Base-by-base conservation (phyloP, 2,888 invertebrate species). In the Linnaemya vulpina region DNA sequence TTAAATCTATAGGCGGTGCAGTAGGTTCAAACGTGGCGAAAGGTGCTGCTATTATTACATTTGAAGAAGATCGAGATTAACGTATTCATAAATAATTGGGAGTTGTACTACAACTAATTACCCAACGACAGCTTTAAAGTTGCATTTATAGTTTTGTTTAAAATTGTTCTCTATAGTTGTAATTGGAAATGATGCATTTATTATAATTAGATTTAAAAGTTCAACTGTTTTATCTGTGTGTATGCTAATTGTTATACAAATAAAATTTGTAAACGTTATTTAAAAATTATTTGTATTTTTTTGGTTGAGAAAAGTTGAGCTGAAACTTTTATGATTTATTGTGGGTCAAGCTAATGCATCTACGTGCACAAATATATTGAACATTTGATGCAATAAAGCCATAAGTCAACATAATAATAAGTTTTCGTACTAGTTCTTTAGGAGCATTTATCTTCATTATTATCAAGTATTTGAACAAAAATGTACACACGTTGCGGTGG, bases 11-110 rank as follows among this genome's bases (percentile, higher is more conserved):
- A 40, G 93, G 93, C 7, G 96, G 95, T 89, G 94, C 95, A 93
- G 94, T 83, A 38, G 98, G 98, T 0, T 97, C 97, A 88, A 96
- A 95, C 84, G 96, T 99, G 4, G 93, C 95, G 13, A 99, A 98
- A 90, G 95, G 96, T 60, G 93, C 94, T 1, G 93, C 94, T 53
- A 93, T 96, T 73, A 94, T 96, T 8, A 91, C 93, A 58, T 94
- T 95, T 82, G 93, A 94, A 82, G 93, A 93, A 13, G 89, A 89
- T 3, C 87, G 88, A 15, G 79, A 67, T 8, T 82, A 89, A 53
- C 88, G 87, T 70, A 0, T 25, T 20, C 17, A 70, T 8, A 17
- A 62, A 22, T 75, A 65, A 11, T 9, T 22, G 43, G 35, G 8
- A 51, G 22, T 7, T 55, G 9, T 38, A 15, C n/a, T 10, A 75